Percentiles rank a stretch among this genome's conserved stretches.
phyloP scores from a whole-genome alignment of 2,888 invertebrate genomes.

The Cybosia mesomella region DNA sequence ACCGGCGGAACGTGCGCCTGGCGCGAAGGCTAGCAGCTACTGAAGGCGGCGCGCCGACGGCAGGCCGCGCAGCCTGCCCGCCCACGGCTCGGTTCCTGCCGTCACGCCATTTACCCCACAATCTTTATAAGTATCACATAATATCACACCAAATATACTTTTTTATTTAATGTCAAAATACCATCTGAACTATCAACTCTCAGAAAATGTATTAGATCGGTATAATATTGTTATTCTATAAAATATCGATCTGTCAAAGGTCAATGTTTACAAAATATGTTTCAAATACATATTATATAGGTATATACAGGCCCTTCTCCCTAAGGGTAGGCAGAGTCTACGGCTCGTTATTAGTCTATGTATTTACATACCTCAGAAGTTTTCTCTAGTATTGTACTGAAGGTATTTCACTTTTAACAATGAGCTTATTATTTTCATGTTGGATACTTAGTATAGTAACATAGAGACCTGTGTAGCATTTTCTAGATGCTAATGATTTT shows the following conservation, averaged over 20 bases:
- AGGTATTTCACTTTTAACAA: not conserved
- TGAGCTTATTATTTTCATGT: not conserved
- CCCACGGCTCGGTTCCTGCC: slow-evolving; percentile 70
- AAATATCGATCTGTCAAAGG: slow-evolving; percentile 40
- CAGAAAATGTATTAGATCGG: slow-evolving; percentile 22
- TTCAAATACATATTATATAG: not conserved
- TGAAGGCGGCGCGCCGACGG: slow-evolving; percentile 71
- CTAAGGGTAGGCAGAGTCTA: not conserved
- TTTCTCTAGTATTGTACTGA: not conserved
- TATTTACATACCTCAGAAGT: no score
- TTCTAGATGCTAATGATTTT: no score
- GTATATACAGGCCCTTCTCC: not conserved
- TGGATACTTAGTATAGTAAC: not conserved
- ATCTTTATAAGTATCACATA: slow-evolving; percentile 71
- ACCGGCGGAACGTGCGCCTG: slow-evolving; percentile 77
- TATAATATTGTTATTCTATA: not conserved
- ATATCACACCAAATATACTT: slow-evolving; percentile 69
- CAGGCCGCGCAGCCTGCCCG: slow-evolving; percentile 69
- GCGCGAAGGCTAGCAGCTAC: slow-evolving; percentile 76
- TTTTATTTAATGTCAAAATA: slow-evolving; percentile 52
- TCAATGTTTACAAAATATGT: slow-evolving; percentile 49
- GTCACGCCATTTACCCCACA: slow-evolving; percentile 79
- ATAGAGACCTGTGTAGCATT: not conserved
- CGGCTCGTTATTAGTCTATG: not conserved
- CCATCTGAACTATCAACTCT: slow-evolving; percentile 45